Evolutionary conservation across 92 coral and sea anemone genomes (phyloP), one percentile per base, ranked within the genome.

Genomic region (Phenganax marumi): DNA sequence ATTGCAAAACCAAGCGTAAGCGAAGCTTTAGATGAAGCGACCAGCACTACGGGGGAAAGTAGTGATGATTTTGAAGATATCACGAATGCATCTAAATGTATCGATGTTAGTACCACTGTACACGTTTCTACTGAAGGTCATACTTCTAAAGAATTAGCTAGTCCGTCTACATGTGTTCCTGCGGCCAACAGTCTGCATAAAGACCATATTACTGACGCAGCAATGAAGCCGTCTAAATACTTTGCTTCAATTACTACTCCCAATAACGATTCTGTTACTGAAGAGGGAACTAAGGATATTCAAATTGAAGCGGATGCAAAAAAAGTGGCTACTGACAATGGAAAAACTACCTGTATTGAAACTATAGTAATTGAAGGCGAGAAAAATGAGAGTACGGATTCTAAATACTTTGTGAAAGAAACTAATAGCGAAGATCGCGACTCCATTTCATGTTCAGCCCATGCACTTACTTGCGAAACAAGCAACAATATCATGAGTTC

Each of bases 1-100:
- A 18, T 78, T 16, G 71, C 73, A 18, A 23, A 48, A 62, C 48
- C 71, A 17, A 61, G 72, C 47, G 73, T 78, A 22, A 63, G 83
- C 49, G 0, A 7, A 21, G 57, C 73, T 25, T 78, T 78, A 23
- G 83, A 78, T 52, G 72, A 60, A 63, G 26, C 66, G 7, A 26
- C 72, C 4, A 78, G 83, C 49, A 78, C 57, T 68, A 63, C 72
- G 12, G 73, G 54, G 10, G 83, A 50, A 11, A 78, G 81, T 76
- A 57, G 81, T 76, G 52, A 25, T 76, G 56, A 50, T 25, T 57
- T 17, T 76, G 51, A 54, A 76, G 69, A 53, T 54, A 46, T 75
- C 55, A 48, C 50, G 17, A 10, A 48, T 54, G 0, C 19, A 63
- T 7, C 22, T 12, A 22, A 18, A 63, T 10, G 11, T 23, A 63